Percentiles rank a stretch among this genome's conserved stretches.
Evolutionary conservation across 1,140 invertebrate genomes (phyloP).

Genomic region (Gryllus bimaculatus): DNA sequence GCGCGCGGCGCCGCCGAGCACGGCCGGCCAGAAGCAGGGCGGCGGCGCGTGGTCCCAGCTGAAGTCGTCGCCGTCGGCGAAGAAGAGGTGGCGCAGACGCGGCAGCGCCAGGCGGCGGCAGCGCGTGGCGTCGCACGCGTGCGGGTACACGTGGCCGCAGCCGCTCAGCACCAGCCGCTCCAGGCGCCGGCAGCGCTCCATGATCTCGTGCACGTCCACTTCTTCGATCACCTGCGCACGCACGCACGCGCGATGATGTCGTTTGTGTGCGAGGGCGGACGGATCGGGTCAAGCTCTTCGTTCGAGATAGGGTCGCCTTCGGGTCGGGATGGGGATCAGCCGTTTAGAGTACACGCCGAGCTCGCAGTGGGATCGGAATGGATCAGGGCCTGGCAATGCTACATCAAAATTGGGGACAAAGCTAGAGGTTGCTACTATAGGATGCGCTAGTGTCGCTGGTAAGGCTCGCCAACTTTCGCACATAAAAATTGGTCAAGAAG

Average conservation of each 20-base stretch:
- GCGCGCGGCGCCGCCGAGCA: conserved; percentile 14
- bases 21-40: conserved; percentile 29
- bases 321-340: no score
- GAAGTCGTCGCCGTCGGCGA: conserved; percentile 31
- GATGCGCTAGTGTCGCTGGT: no score
- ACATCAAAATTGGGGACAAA: no score
- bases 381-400: no score
- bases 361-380: no score
- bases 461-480: no score
- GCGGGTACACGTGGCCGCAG: conserved; percentile 26
- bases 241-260: not conserved
- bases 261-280: not conserved
- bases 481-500: no score
- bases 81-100: conserved; percentile 27
- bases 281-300: no score
- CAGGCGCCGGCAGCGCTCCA: conserved; percentile 24
- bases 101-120: conserved; percentile 7
- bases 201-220: conserved; percentile 29
- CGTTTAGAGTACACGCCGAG: no score
- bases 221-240: conserved; percentile 29
- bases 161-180: conserved; percentile 28
- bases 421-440: no score
- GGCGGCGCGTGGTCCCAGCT: conserved; percentile 30
- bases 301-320: no score
- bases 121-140: conserved; percentile 21